Evolutionary conservation across 2,113 vertebrate species (phyloP), one percentile per base, ranked within the genome.

Genomic region (Cochlearius cochlearius): DNA sequence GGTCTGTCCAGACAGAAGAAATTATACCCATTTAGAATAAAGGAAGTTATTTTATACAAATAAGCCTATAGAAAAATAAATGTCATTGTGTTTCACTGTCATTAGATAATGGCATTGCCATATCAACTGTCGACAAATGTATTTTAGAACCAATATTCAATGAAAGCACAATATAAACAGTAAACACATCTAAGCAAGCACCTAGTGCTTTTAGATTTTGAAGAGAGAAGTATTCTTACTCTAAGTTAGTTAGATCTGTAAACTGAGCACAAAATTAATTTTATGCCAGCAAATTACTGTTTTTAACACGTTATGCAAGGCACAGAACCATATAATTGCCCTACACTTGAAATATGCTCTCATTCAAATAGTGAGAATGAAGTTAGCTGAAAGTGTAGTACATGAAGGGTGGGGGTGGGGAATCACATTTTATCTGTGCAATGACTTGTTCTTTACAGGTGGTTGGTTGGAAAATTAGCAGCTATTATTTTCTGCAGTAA

Each of bases 401-500:
- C 38, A 71, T 59, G 58, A 8, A 30, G 15, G 11, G 59, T 7
- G 8, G 34, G 15, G 12, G 59, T 7, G 8, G 29, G 25, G n/a
- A 41, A 83, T 56, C 73, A 60, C 45, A 50, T 52, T 43, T 90
- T 94, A 92, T 94, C 71, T 95, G 36, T 93, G 94, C 86, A 96
- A 58, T 84, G 86, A 97, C 93, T 97, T 97, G 60, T 64, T 96
- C 90, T 96, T 96, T 97, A 92, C 86, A 98, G 86, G 79, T 96
- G 81, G 63, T 78, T 96, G 87, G 68, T 36, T 95, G 59, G 63
- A 93, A 98, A 98, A 98, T 96, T 96, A 97, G 45, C 49, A 93
- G 34, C 63, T 94, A 83, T 72, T 95, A 92, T 95, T 95, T 97
- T 96, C 89, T 90, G 20, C 88, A 53, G 71, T 75, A 95, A 97